These are phyloP conservation scores for Nebria brevicollis DNA, from an alignment of 2,888 invertebrate genomes.

Conservation along the genomic window DNA sequence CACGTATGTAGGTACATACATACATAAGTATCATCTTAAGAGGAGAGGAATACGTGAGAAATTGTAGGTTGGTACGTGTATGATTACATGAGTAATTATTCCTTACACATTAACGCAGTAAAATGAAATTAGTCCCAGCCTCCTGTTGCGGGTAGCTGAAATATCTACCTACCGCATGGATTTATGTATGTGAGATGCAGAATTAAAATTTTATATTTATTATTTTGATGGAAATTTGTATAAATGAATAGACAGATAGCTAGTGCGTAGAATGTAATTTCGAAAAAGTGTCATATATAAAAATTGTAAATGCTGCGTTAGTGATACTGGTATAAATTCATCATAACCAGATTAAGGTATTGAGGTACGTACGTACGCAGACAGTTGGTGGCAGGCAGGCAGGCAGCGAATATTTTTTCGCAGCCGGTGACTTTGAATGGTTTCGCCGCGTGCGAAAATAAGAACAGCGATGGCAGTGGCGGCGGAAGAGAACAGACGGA, in stretches of 20 bases:
- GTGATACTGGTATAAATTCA: conserved; percentile 27
- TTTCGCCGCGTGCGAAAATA: conserved; percentile 9
- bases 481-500: conserved; percentile 10
- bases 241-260: too few relatives aligned
- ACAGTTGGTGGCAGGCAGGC: conserved; percentile 5
- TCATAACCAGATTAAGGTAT: conserved; percentile 46
- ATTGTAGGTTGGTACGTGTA: conserved; percentile 28
- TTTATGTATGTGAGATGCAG: not conserved
- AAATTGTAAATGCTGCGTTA: not conserved
- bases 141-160: conserved; percentile 19
- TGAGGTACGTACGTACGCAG: not conserved
- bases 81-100: conserved; percentile 35
- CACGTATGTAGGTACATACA: not conserved
- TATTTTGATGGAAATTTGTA: too few relatives aligned
- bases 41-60: not conserved
- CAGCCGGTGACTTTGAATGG: not conserved
- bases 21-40: not conserved
- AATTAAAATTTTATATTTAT: too few relatives aligned
- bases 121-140: conserved; percentile 36
- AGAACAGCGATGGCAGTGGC: conserved; percentile 28
- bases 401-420: conserved; percentile 23
- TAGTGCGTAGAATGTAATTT: too few relatives aligned
- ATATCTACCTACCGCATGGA: not conserved
- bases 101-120: conserved; percentile 36
- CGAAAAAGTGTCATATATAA: not conserved